Percentiles rank a stretch among this genome's conserved stretches.
Conservation (phyloP, 2,797 vertebrate species). For the Sternotherus odoratus region DNA sequence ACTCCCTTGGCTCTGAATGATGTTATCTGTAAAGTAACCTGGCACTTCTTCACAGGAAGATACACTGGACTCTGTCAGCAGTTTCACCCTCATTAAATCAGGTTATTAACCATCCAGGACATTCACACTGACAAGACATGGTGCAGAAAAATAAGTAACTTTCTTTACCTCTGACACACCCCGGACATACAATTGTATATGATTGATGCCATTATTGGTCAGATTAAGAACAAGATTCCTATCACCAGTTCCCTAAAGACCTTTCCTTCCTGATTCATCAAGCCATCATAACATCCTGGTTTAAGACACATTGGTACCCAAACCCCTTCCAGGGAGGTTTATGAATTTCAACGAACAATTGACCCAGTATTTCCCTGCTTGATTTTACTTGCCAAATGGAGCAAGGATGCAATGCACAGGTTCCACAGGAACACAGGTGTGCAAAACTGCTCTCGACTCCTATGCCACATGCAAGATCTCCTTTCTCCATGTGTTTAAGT, state of each 20-base stretch:
- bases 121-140: slow-evolving; percentile 53
- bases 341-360: background rate
- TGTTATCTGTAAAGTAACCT: slow-evolving; percentile 71
- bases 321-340: background rate
- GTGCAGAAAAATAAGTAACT: slow-evolving; percentile 45
- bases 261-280: background rate
- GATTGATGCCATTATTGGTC: slow-evolving; percentile 9
- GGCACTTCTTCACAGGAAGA: slow-evolving; percentile 72
- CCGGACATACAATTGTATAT: background rate
- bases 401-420: background rate
- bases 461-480: accelerated
- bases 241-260: background rate
- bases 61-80: slow-evolving; percentile 64
- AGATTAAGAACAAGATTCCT: background rate
- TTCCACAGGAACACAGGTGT: background rate
- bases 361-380: background rate
- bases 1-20: slow-evolving; percentile 59
- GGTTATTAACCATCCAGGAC: slow-evolving; percentile 70
- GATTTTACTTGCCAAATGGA: background rate
- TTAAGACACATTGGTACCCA: background rate
- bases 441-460: background rate
- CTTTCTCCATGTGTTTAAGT: accelerated
- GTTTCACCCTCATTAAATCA: slow-evolving; percentile 17
- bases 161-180: slow-evolving; percentile 24
- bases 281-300: background rate